Percentiles rank a stretch among this genome's conserved stretches.
Conservation (phyloP, 2,888 invertebrate genomes). For the Lamproptera curius region DNA sequence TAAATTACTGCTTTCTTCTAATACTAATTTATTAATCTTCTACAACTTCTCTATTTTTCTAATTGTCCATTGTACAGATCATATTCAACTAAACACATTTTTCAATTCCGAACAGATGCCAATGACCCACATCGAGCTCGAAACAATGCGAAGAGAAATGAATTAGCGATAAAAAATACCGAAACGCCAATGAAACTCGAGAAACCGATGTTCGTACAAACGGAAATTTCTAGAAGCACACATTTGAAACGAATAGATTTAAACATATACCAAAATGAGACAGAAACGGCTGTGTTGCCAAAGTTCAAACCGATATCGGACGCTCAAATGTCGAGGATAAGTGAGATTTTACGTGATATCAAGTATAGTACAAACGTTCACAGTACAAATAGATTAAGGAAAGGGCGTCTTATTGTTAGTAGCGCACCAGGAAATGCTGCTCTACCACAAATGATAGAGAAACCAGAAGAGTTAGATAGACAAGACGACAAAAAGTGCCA, state of each 20-base stretch:
- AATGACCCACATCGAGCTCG: slow-evolving; percentile 69
- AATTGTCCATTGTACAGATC: slow-evolving; percentile 24
- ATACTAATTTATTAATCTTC: too few relatives aligned
- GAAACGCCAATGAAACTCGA: slow-evolving; percentile 31
- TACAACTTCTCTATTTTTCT: slow-evolving; percentile 1
- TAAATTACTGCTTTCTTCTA: too few relatives aligned
- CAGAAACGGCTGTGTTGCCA: slow-evolving; percentile 44
- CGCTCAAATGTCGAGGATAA: slow-evolving; percentile 59
- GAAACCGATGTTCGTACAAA: slow-evolving; percentile 70
- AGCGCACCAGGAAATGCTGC: slow-evolving; percentile 22
- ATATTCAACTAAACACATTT: slow-evolving; percentile 38
- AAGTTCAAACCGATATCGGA: slow-evolving; percentile 68
- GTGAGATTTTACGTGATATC: slow-evolving; percentile 54
- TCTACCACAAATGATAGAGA: slow-evolving; percentile 24
- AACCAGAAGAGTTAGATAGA: slow-evolving; percentile 34
- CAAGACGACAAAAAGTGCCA: slow-evolving; percentile 79
- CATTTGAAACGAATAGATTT: slow-evolving; percentile 44
- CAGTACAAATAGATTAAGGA: slow-evolving; percentile 39
- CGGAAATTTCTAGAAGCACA: slow-evolving; percentile 30
- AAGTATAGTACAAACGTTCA: slow-evolving; percentile 32
- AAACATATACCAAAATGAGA: slow-evolving; percentile 47
- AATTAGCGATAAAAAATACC: slow-evolving; percentile 38
- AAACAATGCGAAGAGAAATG: slow-evolving; percentile 34
- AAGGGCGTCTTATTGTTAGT: slow-evolving; percentile 42
- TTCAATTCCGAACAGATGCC: slow-evolving; percentile 63